phyloP scores from a whole-genome alignment of 2,797 vertebrate species.

The Telmatherina bonti region DNA sequence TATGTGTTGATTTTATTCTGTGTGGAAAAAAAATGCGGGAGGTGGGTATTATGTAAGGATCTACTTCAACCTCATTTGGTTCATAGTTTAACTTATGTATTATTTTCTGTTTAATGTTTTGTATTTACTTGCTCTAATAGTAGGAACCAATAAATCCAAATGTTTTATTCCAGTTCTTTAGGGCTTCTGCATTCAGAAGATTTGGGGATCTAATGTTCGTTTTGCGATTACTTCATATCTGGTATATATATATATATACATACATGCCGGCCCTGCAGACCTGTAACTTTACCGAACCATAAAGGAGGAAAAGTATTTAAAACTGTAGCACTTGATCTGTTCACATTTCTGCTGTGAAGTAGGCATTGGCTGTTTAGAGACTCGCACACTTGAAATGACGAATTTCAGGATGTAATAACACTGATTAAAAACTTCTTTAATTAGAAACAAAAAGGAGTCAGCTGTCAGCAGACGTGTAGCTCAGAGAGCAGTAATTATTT shows the following conservation, averaged over 20 bases:
- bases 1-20: too few species aligned
- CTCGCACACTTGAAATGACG: constrained; percentile 28
- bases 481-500: constrained; percentile 41
- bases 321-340: constrained; percentile 14
- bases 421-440: constrained; percentile 39
- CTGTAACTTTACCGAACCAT: constrained; percentile 44
- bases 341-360: constrained; percentile 24
- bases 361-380: background rate
- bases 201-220: constrained; percentile 32
- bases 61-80: background rate
- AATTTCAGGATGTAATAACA: constrained; percentile 38
- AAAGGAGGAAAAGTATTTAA: constrained; percentile 10
- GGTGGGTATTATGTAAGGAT: too few species aligned
- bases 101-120: background rate
- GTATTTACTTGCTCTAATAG: too few species aligned
- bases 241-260: constrained; percentile 56
- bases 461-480: constrained; percentile 36
- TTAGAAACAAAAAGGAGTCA: constrained; percentile 30
- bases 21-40: too few species aligned
- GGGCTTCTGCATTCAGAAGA: constrained; percentile 34
- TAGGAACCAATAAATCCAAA: too few species aligned
- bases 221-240: constrained; percentile 31
- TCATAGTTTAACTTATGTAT: too few species aligned
- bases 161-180: too few species aligned
- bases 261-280: constrained; percentile 36